Evolutionary conservation across 1,140 invertebrate species (phyloP), one percentile per base, ranked within the genome.

Genomic region (Trichogramma pretiosum): DNA sequence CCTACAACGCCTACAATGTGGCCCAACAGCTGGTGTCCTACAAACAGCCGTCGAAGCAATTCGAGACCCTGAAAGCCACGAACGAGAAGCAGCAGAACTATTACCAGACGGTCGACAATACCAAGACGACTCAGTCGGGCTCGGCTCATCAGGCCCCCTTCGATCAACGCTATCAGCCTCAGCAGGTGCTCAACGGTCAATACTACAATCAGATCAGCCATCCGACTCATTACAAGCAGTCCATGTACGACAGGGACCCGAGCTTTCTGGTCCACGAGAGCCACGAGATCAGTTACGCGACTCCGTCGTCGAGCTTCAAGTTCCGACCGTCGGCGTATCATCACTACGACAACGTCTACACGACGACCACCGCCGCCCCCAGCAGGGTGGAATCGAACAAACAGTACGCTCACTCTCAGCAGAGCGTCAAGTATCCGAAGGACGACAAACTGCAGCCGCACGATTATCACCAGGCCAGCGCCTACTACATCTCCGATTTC

Each of bases 251-350:
- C 37, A 55, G 65, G 19, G 62, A 69, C 33, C 68, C 63, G 0
- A 57, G 63, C 7, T 68, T 64, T 30, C 47, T 69, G 7, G 60
- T 70, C 0, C 64, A 69, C 42, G 68, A 70, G 36, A 69, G 64
- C 22, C 65, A 67, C 19, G 68, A 69, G 41, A 43, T 66, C 14
- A 62, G 60, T 13, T 68, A 63, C 38, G 63, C 58, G 4, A 70
- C 64, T 0, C 64, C 64, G 0, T 54, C 63, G 0, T 56, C 55
- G 2, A 30, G 50, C 5, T 67, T 57, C 36, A 69, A 67, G 37
- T 67, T 61, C 32, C 55, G 64, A 16, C 65, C 65, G 1, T 63
- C 65, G 1, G 28, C 60, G 2, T 54, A 61, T 24, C 47, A 43
- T 22, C 32, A 41, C 10, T 46, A 0, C 64, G 63, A 44, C 3